Percentiles rank a stretch among this genome's conserved stretches.
These are phyloP conservation scores for Phyllostomus hastatus DNA, from an alignment of 2,113 vertebrate species.

Conservation along the genomic window DNA sequence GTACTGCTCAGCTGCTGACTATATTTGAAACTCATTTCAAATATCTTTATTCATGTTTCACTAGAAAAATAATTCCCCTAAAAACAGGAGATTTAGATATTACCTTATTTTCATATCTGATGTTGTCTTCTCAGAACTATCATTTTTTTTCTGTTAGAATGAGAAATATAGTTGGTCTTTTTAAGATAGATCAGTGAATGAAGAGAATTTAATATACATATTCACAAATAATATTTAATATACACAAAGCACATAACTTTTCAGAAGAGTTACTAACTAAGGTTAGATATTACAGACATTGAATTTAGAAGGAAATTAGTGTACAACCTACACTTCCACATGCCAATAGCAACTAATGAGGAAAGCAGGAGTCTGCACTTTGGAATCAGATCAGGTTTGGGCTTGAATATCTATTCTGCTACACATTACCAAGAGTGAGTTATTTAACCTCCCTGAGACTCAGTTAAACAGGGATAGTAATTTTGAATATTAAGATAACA, in stretches of 20 bases:
- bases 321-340: not conserved
- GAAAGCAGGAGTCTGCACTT: not conserved
- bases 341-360: not conserved
- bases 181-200: not conserved
- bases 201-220: not conserved
- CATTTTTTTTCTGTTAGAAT: not conserved
- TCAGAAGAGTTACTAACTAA: not conserved
- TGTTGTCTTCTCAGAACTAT: not conserved
- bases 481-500: not conserved
- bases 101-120: not conserved
- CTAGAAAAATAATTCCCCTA: not conserved
- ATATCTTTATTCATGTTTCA: constrained; percentile 6
- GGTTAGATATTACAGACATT: not conserved
- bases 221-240: constrained; percentile 21
- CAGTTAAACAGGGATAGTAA: not conserved
- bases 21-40: constrained; percentile 40
- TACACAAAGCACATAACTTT: not conserved
- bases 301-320: not conserved
- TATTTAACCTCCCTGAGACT: not conserved
- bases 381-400: not conserved
- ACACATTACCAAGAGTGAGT: not conserved
- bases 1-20: not conserved
- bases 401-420: constrained; percentile 22
- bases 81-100: not conserved
- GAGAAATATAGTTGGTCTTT: not conserved